These are phyloP conservation scores for Menidia beryllina DNA, from an alignment of 2,113 vertebrate genomes.

Conservation along the genomic window DNA sequence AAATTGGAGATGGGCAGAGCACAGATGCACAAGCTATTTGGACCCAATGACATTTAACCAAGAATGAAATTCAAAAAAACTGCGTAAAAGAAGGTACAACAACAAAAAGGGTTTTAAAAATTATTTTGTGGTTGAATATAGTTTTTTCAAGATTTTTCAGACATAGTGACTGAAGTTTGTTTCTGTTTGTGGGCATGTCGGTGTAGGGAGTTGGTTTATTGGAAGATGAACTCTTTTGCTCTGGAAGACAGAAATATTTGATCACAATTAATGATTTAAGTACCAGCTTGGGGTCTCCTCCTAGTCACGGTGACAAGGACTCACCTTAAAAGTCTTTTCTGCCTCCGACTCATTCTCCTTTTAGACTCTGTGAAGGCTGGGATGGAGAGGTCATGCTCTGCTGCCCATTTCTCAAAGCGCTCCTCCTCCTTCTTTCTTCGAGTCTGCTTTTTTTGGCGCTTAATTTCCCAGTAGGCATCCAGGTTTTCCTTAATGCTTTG, in stretches of 20 bases:
- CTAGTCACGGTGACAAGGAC: background rate
- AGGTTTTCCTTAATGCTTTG: background rate
- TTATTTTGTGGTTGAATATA: no score
- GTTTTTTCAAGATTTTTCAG: no score
- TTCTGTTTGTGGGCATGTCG: no score
- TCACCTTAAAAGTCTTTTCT: background rate
- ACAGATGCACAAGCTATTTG: no score
- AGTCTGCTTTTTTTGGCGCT: background rate
- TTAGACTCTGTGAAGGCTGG: background rate
- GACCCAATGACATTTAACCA: no score
- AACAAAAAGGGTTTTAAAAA: no score
- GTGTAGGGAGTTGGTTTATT: background rate
- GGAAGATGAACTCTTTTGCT: background rate
- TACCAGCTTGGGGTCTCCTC: background rate
- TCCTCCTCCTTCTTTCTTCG: background rate
- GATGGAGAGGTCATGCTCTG: background rate
- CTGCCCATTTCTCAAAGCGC: background rate
- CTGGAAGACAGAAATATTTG: background rate
- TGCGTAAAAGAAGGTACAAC: no score
- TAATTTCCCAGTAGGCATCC: background rate
- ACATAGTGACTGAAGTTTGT: no score
- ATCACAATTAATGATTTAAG: background rate
- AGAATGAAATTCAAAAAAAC: no score
- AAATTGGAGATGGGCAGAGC: no score
- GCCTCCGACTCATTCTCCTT: background rate